These are phyloP conservation scores for Hymenochirus boettgeri DNA, from an alignment of 2,113 vertebrate genomes.

Conservation along the genomic window DNA sequence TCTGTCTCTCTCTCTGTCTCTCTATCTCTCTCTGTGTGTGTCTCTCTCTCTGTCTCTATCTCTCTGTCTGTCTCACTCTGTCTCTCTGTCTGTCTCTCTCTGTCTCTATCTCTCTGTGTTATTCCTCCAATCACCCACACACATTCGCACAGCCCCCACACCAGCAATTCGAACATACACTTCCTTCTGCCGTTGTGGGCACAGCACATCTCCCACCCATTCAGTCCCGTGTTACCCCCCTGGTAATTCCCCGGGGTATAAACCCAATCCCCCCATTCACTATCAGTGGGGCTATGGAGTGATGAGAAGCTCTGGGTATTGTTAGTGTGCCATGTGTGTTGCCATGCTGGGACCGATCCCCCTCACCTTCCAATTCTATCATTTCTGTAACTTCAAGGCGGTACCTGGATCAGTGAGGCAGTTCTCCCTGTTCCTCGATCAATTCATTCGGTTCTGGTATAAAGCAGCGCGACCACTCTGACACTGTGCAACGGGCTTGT, in stretches of 20 bases:
- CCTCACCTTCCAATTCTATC: background rate
- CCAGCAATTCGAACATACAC: conserved; percentile 10
- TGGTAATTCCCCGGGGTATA: too few relatives aligned
- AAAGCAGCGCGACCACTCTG: conserved; percentile 58
- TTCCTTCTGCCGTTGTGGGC: conserved; percentile 16
- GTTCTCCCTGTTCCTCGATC: conserved; percentile 58
- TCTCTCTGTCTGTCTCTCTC: too few relatives aligned
- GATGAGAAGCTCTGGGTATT: too few relatives aligned
- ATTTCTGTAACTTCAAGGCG: conserved; percentile 45
- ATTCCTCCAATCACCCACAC: conserved; percentile 10
- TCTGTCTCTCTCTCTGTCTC: too few relatives aligned
- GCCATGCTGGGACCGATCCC: too few relatives aligned
- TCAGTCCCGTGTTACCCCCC: too few relatives aligned
- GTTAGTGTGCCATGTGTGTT: too few relatives aligned
- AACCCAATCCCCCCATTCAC: too few relatives aligned
- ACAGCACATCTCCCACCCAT: background rate
- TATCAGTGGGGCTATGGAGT: background rate
- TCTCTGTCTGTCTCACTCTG: too few relatives aligned
- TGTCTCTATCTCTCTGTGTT: too few relatives aligned
- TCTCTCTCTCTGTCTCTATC: too few relatives aligned
- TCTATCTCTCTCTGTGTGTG: too few relatives aligned
- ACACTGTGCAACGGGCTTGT: conserved; percentile 48
- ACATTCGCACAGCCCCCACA: conserved; percentile 4
- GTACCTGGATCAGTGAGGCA: conserved; percentile 68
- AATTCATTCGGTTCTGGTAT: conserved; percentile 60